Conservation (phyloP, 2,888 invertebrate genomes). For the Pterobdella sp. region DNA sequence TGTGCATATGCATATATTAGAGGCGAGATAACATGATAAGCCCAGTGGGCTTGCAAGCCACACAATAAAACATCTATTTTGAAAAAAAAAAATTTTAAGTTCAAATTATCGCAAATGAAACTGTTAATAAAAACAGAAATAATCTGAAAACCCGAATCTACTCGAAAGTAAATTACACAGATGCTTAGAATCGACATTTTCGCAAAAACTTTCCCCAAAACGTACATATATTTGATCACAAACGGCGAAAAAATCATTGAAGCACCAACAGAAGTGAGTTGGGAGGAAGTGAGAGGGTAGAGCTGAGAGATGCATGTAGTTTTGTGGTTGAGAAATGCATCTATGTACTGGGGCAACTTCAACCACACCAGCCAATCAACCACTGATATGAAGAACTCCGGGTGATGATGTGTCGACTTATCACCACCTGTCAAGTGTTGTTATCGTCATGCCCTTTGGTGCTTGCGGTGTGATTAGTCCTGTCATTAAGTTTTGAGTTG, state of each 20-base stretch:
- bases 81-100: no score
- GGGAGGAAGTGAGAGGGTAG: neutral
- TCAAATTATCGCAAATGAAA: no score
- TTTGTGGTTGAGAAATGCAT: slow-evolving; percentile 5
- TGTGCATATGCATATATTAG: no score
- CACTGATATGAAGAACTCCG: slow-evolving; percentile 7
- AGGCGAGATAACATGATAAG: no score
- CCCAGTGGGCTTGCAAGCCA: no score
- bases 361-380: slow-evolving; percentile 20
- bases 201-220: neutral
- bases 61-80: no score
- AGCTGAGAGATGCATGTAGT: slow-evolving; percentile 9
- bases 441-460: neutral
- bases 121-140: no score
- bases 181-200: no score
- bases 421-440: neutral
- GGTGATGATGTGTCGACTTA: neutral
- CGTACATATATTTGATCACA: neutral
- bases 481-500: neutral
- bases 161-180: no score
- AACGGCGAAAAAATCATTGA: neutral
- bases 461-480: neutral
- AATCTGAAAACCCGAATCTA: no score
- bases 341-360: slow-evolving; percentile 18
- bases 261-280: slow-evolving; percentile 24